Evolutionary conservation across 1,140 invertebrate genomes (phyloP).

Genomic region (Bursaphelenchus mucronatus): DNA sequence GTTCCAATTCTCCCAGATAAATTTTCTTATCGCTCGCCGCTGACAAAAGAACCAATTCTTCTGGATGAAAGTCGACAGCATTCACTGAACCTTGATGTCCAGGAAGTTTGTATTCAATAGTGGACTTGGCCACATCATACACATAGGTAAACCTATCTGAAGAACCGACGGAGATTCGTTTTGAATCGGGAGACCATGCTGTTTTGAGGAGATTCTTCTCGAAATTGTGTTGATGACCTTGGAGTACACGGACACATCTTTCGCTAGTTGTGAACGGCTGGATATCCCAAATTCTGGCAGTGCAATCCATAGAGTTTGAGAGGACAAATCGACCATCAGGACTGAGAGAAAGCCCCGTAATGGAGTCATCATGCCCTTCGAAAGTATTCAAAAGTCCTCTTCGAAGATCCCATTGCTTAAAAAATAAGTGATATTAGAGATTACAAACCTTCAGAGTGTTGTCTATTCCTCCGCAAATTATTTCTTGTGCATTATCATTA

Average conservation of each 20-base stretch:
- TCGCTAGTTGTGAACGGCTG: slow-evolving; percentile 75
- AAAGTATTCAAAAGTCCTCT: slow-evolving; percentile 80
- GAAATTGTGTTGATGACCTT: slow-evolving; percentile 94
- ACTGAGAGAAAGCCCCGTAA: slow-evolving; percentile 84
- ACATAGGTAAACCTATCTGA: slow-evolving; percentile 91
- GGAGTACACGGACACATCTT: slow-evolving; percentile 84
- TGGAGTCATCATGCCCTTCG: slow-evolving; percentile 83
- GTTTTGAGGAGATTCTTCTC: slow-evolving; percentile 82
- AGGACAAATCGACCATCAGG: slow-evolving; percentile 88
- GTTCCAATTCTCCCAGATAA: slow-evolving; percentile 76
- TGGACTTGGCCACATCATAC: slow-evolving; percentile 83
- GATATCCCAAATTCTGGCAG: slow-evolving; percentile 72
- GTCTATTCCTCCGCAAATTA: slow-evolving; percentile 85
- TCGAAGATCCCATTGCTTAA: slow-evolving; percentile 77
- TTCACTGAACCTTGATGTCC: slow-evolving; percentile 97
- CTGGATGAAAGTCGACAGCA: slow-evolving; percentile 89
- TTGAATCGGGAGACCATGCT: slow-evolving; percentile 79
- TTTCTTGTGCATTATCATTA: slow-evolving; percentile 88
- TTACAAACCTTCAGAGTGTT: slow-evolving; percentile 81
- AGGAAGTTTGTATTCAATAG: slow-evolving; percentile 91
- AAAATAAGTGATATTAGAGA: slow-evolving; percentile 7
- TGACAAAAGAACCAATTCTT: slow-evolving; percentile 74
- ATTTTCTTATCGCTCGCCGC: slow-evolving; percentile 91
- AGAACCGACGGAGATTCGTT: slow-evolving; percentile 80
- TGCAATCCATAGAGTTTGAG: slow-evolving; percentile 96